phyloP scores from a whole-genome alignment of 2,888 invertebrate species.

The Anorthoa munda region DNA sequence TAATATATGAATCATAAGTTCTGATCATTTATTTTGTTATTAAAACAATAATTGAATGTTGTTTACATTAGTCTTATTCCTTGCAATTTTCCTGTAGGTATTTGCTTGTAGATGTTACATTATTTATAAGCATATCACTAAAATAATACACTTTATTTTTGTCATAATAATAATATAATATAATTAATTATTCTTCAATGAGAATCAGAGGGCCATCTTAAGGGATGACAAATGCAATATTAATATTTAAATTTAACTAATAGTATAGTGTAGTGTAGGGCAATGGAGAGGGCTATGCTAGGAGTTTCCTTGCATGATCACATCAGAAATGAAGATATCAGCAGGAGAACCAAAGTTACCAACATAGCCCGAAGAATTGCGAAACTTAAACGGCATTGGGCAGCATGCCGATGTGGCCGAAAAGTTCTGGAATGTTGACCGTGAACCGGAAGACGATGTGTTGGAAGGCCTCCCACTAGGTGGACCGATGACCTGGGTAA shows the following conservation, averaged over 20 bases:
- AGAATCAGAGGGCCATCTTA: background rate
- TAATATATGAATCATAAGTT: conserved; percentile 50
- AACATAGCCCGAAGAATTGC: no score
- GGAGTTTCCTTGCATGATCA: no score
- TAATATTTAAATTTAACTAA: background rate
- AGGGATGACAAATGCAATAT: background rate
- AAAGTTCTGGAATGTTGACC: no score
- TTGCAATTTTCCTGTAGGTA: conserved; percentile 38
- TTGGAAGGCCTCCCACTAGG: no score
- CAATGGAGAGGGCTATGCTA: no score
- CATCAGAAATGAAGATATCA: no score
- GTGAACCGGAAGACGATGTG: no score
- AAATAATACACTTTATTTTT: background rate
- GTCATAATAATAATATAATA: background rate
- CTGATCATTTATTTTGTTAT: background rate
- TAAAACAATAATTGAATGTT: conserved; percentile 6
- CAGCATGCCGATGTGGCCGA: no score
- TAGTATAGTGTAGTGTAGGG: no score
- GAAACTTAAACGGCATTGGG: no score
- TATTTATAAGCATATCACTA: conserved; percentile 15
- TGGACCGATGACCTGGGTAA: no score
- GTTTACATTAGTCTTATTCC: background rate
- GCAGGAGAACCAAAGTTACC: no score
- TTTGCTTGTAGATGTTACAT: background rate
- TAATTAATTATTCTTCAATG: background rate